These are phyloP conservation scores for Euphonia xanthogaster DNA, from an alignment of 2,797 vertebrate genomes.

Conservation along the genomic window DNA sequence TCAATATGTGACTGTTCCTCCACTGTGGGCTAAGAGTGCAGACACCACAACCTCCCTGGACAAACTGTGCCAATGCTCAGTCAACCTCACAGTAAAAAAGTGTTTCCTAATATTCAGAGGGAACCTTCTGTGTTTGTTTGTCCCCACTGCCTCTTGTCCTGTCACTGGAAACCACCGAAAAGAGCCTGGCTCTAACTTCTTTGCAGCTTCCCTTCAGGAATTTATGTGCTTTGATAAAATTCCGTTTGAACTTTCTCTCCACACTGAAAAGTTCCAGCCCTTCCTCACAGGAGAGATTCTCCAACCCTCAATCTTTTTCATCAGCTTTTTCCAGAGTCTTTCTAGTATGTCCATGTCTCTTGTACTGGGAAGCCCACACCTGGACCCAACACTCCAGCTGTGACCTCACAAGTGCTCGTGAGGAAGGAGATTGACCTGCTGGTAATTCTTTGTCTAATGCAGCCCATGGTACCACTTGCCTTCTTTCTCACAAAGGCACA, in stretches of 20 bases:
- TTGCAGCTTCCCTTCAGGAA: background rate
- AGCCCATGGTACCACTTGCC: background rate
- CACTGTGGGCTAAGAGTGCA: background rate
- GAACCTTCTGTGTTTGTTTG: background rate
- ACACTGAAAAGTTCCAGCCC: background rate
- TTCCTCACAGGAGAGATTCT: background rate
- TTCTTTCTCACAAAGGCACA: background rate
- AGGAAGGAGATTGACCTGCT: background rate
- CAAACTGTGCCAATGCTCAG: background rate
- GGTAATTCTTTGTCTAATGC: background rate
- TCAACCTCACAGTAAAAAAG: background rate
- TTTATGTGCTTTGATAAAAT: background rate
- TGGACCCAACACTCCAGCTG: background rate
- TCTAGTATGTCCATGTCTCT: background rate
- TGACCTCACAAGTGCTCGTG: background rate
- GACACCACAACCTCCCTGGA: background rate
- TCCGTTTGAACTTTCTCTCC: background rate
- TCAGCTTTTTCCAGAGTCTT: background rate
- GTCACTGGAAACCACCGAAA: background rate
- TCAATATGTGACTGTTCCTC: background rate
- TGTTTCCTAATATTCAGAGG: background rate
- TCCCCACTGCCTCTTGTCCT: background rate
- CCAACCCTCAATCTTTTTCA: background rate
- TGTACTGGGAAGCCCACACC: background rate
- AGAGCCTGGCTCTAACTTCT: background rate